These are phyloP conservation scores for Amblyopsis rosae DNA, from an alignment of 2,113 vertebrate genomes.

Conservation along the genomic window DNA sequence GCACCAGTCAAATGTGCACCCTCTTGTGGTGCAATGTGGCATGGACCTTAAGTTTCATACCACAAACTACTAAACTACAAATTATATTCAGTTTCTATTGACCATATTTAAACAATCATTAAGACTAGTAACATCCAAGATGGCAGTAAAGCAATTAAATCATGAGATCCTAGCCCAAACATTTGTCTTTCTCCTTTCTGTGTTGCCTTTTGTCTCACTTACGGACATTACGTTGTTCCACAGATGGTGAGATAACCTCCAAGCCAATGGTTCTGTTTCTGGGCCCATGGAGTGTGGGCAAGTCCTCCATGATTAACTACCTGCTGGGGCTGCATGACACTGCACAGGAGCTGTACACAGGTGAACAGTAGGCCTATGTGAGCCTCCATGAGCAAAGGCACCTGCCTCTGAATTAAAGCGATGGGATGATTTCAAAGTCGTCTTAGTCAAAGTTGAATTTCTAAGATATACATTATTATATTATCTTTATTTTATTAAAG, in stretches of 20 bases:
- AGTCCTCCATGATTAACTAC: constrained; percentile 99
- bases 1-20: constrained; percentile 27
- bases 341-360: constrained; percentile 96
- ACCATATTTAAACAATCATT: too few species aligned
- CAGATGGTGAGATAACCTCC: constrained; percentile 98
- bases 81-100: too few species aligned
- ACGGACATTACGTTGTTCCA: neutral
- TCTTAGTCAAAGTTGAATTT: too few species aligned
- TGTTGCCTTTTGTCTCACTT: neutral
- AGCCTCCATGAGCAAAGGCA: neutral
- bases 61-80: neutral
- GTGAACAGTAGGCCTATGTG: constrained; percentile 61
- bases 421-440: too few species aligned
- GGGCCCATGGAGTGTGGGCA: constrained; percentile 98
- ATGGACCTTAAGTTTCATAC: neutral
- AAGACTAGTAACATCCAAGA: too few species aligned
- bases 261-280: constrained; percentile 98
- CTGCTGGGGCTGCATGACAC: constrained; percentile 91
- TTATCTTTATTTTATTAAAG: too few species aligned
- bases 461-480: too few species aligned
- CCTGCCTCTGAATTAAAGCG: too few species aligned
- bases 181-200: neutral
- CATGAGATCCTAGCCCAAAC: too few species aligned
- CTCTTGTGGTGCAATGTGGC: constrained; percentile 46
- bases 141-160: too few species aligned